Evolutionary conservation across 2,797 vertebrate genomes (phyloP).

Genomic region (Eidolon dupreanum): DNA sequence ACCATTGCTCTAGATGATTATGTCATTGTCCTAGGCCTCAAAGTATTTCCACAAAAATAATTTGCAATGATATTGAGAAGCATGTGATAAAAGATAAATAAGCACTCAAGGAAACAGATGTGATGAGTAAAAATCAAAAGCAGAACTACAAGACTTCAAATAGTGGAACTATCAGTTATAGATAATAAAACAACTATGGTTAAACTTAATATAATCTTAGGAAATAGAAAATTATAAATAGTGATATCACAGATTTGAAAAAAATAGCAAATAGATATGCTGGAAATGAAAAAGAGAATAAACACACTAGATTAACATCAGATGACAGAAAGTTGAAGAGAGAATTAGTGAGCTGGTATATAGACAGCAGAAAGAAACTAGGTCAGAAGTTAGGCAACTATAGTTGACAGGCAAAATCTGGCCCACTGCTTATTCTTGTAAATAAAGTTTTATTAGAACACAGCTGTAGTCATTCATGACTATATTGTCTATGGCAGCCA

Average conservation of each 20-base stretch:
- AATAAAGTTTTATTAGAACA: neutral
- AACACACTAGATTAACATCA: neutral
- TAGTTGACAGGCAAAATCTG: neutral
- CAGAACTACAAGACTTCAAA: neutral
- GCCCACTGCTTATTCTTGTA: neutral
- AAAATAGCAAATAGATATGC: neutral
- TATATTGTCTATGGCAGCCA: neutral
- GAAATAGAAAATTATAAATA: neutral
- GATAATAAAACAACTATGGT: neutral
- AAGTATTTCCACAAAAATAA: neutral
- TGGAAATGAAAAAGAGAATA: neutral
- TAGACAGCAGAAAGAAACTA: neutral
- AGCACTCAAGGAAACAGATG: neutral
- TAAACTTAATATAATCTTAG: neutral
- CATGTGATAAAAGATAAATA: neutral
- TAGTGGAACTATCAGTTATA: neutral
- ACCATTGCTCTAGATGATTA: neutral
- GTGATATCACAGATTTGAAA: neutral
- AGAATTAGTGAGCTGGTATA: neutral
- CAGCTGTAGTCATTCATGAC: neutral
- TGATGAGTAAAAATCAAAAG: neutral
- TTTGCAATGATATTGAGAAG: neutral
- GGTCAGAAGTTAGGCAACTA: neutral
- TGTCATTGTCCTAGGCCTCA: neutral
- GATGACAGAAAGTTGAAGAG: neutral